These are phyloP conservation scores for Echinops telfairi DNA, from an alignment of 2,113 vertebrate genomes.

Conservation along the genomic window DNA sequence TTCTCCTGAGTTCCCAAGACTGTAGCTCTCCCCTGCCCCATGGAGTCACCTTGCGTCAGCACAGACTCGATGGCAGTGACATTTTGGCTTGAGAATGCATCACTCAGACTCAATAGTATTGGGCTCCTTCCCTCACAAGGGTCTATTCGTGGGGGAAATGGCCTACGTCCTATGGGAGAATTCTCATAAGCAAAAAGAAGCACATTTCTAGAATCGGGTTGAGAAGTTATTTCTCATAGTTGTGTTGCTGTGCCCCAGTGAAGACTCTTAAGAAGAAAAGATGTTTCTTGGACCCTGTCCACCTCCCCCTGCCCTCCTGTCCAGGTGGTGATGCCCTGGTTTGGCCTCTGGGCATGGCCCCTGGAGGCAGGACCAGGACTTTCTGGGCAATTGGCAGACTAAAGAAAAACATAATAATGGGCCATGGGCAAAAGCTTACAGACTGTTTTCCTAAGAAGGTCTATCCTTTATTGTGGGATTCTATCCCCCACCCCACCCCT, in stretches of 20 bases:
- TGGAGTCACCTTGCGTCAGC: too few relatives aligned
- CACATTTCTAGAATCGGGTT: background rate
- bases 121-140: background rate
- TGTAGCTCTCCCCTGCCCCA: too few relatives aligned
- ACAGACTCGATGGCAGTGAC: too few relatives aligned
- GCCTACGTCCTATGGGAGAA: background rate
- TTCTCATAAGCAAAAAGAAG: conserved; percentile 32
- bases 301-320: background rate
- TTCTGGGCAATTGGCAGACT: background rate
- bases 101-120: background rate
- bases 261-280: conserved; percentile 29
- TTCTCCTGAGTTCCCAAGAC: too few relatives aligned
- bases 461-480: conserved; percentile 8
- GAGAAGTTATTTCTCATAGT: conserved; percentile 27
- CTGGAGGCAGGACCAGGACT: background rate
- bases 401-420: background rate
- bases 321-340: background rate
- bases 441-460: background rate
- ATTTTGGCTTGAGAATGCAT: too few relatives aligned
- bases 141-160: background rate
- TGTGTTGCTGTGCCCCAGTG: background rate
- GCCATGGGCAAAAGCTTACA: background rate
- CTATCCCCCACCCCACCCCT: background rate
- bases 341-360: background rate
- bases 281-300: background rate